A percentile compares a stretch with the other conserved stretches of the same genome.
Conservation (phyloP, 2,113 vertebrate genomes). For the Telmatochromis brichardi region DNA sequence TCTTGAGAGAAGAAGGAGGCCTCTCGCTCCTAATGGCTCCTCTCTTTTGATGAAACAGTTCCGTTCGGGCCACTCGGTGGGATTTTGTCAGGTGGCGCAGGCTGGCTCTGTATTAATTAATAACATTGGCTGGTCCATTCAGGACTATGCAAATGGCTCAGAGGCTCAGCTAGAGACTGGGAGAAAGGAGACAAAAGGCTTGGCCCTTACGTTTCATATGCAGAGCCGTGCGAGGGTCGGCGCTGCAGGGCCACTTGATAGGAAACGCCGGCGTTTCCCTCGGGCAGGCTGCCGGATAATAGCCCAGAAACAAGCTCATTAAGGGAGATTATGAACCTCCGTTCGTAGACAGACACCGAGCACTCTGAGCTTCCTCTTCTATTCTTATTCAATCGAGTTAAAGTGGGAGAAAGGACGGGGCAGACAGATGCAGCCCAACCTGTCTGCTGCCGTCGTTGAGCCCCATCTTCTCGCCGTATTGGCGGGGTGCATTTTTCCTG, state of each 20-base stretch:
- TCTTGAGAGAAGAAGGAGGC: conserved; percentile 41
- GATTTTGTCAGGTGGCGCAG: conserved; percentile 68
- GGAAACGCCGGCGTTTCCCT: conserved; percentile 63
- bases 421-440: conserved; percentile 66
- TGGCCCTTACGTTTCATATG: conserved; percentile 71
- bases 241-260: conserved; percentile 67
- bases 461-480: conserved; percentile 50
- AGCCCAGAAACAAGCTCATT: conserved; percentile 74
- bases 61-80: conserved; percentile 67
- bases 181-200: conserved; percentile 72
- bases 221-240: conserved; percentile 68
- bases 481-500: conserved; percentile 23
- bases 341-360: conserved; percentile 63
- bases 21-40: conserved; percentile 65
- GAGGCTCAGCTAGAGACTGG: conserved; percentile 56
- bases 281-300: conserved; percentile 62
- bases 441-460: conserved; percentile 48
- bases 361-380: conserved; percentile 59
- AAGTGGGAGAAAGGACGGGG: conserved; percentile 62
- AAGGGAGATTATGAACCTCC: conserved; percentile 70
- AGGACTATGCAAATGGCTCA: conserved; percentile 69
- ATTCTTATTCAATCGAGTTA: conserved; percentile 64
- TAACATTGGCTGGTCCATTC: conserved; percentile 69
- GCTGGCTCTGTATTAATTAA: conserved; percentile 74
- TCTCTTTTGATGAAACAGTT: conserved; percentile 72